These are phyloP conservation scores for Siniperca knerii DNA, from an alignment of 2,113 vertebrate genomes.

Conservation along the genomic window DNA sequence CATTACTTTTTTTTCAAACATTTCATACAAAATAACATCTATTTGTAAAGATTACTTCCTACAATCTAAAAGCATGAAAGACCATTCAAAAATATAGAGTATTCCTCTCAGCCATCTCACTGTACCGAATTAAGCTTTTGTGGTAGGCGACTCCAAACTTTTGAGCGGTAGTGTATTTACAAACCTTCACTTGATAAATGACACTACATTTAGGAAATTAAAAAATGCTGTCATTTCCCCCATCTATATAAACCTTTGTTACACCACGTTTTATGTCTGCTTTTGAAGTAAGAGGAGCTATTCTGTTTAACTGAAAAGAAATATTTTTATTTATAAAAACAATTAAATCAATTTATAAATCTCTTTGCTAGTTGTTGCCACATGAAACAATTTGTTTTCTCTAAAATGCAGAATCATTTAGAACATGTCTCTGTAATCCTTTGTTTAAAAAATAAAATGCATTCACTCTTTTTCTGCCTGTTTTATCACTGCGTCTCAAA, in stretches of 20 bases:
- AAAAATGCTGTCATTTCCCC: neutral
- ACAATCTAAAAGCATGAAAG: too few relatives aligned
- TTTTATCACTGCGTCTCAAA: neutral
- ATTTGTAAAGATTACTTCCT: too few relatives aligned
- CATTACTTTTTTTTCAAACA: too few relatives aligned
- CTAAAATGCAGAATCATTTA: neutral
- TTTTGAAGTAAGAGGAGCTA: constrained; percentile 11
- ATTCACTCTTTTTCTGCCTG: neutral
- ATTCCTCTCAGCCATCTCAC: too few relatives aligned
- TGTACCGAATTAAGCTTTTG: too few relatives aligned
- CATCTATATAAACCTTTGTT: neutral
- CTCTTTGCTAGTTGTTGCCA: neutral
- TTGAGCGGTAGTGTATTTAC: neutral
- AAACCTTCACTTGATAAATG: neutral
- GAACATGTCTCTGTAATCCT: neutral
- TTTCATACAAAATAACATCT: too few relatives aligned
- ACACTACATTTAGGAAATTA: neutral
- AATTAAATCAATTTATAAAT: neutral
- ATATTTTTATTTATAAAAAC: neutral
- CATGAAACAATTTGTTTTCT: neutral
- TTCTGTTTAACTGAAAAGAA: neutral
- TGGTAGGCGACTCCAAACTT: too few relatives aligned
- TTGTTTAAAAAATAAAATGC: neutral
- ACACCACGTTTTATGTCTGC: neutral
- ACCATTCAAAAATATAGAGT: too few relatives aligned